Base-by-base conservation (phyloP, 2,888 invertebrate species). In the Megamerina dolium region DNA sequence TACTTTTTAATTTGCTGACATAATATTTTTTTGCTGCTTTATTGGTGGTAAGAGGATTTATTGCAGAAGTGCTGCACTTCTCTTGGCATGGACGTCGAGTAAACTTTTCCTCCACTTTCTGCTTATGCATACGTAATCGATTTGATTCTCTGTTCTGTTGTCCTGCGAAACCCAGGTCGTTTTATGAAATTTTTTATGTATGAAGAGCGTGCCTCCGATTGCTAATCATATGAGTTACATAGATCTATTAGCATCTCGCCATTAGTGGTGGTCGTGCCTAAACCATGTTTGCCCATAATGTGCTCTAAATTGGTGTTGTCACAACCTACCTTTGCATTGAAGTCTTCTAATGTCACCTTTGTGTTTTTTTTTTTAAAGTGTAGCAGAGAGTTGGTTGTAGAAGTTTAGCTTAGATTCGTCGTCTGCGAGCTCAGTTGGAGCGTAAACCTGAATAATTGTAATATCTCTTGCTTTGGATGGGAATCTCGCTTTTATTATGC, bases 281-380 rank as follows among this genome's bases (percentile, higher is more conserved):
- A 9, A 5, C 40, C 40, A 10, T 40, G 30, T 16, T 9, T 40
- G 19, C 40, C 33, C 33, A 40, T 40, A 16, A 40, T 13, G 14
- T 26, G 33, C 18, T 41, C 17, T 3, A 26, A 13, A 18, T 16
- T 6, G 9, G 19, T 26, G 35, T 41, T 41, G 18, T 41, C 20
- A 3, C 14, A 16, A 3, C 41, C 41, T 12, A 34, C 35, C 17
- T 41, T 34, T 10, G 41, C 27, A 17, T 34, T 41, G 5, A 41
- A 41, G 26, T 27, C 34, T 8, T 23, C 41, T 10, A 41, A 34
- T 30, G 21, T 41, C 41, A 12, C 27, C 16, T 33, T 34, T 41
- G 13, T 8, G 26, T 10, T 18, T 41, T 23, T 5, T 14, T 2
- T 26, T 26, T 3, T 23, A 14, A 12, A 34, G 14, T 3, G 19